Evolutionary conservation across 2,888 invertebrate genomes (phyloP), one percentile per base, ranked within the genome.

Genomic region (Drosophila paracracens): DNA sequence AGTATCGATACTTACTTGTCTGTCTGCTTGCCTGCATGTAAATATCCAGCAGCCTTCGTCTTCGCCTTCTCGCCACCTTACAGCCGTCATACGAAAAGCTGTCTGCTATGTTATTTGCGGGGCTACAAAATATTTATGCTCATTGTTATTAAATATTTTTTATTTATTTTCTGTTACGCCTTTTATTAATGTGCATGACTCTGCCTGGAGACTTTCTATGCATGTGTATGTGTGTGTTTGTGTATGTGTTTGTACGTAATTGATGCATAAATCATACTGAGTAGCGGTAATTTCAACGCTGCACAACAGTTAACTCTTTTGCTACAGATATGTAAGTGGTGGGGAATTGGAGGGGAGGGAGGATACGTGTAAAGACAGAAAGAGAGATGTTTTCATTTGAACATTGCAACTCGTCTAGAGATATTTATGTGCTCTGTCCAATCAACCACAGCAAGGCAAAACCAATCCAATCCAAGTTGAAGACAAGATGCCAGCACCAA

Each of bases 241-340:
- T 33, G 33, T 33, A 50, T 48, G 27, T 52, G 31, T 48, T 29
- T 69, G 69, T 70, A 73, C 79, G 66, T 87, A 87, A 87, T 88
- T 87, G 87, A 70, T 71, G 87, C 87, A 87, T 87, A 88, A 87
- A 87, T 87, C 87, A 86, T 87, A 81, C 75, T 59, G 76, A 79
- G 72, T 76, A 76, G 76, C 79, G 70, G 83, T 81, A 76, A 79
- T 76, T 79, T 75, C 65, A 76, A 64, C 74, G 78, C 76, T 60
- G 57, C 76, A 68, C 82, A 77, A 56, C 67, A 70, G 76, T 78
- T 83, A 83, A 73, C 81, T 74, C 76, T 75, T 62, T 61, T 69
- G 77, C 78, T 80, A 80, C 70, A 82, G 79, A 82, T 72, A 74
- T 74, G 56, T 70, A 38, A 51, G 35, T 54, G 18, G 11, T 54